A percentile compares a stretch with the other conserved stretches of the same genome.
These are phyloP conservation scores for Platysteira castanea DNA, from an alignment of 2,113 vertebrate species.

Conservation along the genomic window DNA sequence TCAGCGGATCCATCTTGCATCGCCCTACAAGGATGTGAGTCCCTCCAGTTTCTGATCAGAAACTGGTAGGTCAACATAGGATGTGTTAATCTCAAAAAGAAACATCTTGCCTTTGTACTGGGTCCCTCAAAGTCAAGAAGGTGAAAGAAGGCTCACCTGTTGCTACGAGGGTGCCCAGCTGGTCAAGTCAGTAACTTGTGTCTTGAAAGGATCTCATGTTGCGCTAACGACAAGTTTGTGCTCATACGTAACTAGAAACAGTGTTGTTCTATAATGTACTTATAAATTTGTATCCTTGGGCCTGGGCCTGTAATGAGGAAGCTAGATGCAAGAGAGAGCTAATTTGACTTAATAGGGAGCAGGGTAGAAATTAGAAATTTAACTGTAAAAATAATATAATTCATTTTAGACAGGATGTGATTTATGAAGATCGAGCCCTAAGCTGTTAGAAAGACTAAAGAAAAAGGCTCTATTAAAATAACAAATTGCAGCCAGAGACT, in stretches of 20 bases:
- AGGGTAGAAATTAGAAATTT: neutral
- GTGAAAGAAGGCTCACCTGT: neutral
- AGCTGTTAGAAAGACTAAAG: neutral
- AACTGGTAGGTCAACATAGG: neutral
- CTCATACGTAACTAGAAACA: neutral
- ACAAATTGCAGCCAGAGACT: neutral
- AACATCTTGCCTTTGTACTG: neutral
- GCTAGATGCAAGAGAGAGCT: neutral
- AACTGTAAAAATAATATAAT: neutral
- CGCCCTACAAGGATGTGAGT: rapidly evolving
- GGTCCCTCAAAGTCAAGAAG: neutral
- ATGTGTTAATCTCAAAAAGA: neutral
- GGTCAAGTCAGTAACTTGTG: neutral
- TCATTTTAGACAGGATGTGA: neutral
- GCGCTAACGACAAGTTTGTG: neutral
- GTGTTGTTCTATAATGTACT: neutral
- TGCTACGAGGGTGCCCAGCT: neutral
- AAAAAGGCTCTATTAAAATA: slow-evolving; percentile 25
- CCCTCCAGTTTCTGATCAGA: neutral
- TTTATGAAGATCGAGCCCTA: slow-evolving; percentile 20
- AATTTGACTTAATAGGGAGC: slow-evolving; percentile 29
- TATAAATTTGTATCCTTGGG: neutral
- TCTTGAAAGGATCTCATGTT: neutral
- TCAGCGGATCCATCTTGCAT: neutral
- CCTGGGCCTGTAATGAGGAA: neutral